Base-by-base conservation (phyloP, 2,113 vertebrate genomes). In the Cygnus buccinator region DNA sequence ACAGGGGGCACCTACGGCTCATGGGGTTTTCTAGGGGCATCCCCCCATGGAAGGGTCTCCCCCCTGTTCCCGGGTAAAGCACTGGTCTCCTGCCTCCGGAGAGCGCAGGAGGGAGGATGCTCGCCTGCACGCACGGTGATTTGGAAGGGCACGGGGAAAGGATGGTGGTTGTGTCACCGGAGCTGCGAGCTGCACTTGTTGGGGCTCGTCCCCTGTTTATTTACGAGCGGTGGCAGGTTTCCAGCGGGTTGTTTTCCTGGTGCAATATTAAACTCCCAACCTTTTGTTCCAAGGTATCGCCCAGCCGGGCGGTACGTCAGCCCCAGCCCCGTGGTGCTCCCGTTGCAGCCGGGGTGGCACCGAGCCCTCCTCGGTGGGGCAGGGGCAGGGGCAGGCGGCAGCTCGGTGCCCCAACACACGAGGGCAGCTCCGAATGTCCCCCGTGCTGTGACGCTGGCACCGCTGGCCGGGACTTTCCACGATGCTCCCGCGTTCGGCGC, bases 371-470 rank as follows among this genome's bases (percentile, higher is more conserved):
- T 5, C 39, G 31, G 48, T 1, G 3, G 33, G 48, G 65, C 74
- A 44, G 28, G 25, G 7, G 6, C 46, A 73, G 55, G 76, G 50
- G 13, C 41, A 54, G 68, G 19, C 0, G 2, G 23, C 1, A 4
- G 54, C 35, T 62, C 2, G 2, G 72, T 2, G 4, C 57, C n/a
- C 19, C 13, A 73, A 6, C 0, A 2, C 0, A 0, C 0, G 4
- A n/a, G 44, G 44, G 14, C 50, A 65, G 58, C 31, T 66, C 92
- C 72, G 48, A 4, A 6, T 50, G 78, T 43, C 43, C 77, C 46
- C 61, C 54, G 81, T 57, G 61, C 54, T 75, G 1, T 79, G 1
- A 0, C 52, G 66, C 80, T 87, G 93, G 63, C 70, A 78, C 0
- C 2, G 54, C 67, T 39, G 31, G 9, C 1, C 55, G 93, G 58